phyloP scores from a whole-genome alignment of 2,113 vertebrate genomes.

The Erpornis zantholeuca region DNA sequence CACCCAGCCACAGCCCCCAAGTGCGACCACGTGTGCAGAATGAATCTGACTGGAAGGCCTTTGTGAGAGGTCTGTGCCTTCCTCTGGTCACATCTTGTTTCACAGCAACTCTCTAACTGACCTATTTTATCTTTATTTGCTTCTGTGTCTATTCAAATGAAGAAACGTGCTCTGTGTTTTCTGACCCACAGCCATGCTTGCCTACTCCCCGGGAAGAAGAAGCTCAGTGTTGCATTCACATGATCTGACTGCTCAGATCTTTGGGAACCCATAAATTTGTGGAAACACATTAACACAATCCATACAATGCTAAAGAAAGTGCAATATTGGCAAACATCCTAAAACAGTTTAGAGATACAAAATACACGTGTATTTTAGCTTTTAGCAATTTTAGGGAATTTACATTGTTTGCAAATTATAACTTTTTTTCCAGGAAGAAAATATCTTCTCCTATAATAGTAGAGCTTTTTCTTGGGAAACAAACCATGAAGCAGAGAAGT shows the following conservation, averaged over 20 bases:
- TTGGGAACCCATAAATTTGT: not conserved
- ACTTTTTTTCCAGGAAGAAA: not conserved
- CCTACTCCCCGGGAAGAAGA: not conserved
- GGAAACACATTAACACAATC: not conserved
- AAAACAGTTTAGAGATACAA: not conserved
- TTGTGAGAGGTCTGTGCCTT: not conserved
- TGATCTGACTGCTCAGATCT: not conserved
- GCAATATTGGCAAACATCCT: not conserved
- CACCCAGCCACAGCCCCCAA: not conserved
- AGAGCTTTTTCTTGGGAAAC: not conserved
- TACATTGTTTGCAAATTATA: not conserved
- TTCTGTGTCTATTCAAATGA: not conserved
- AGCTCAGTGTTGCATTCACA: not conserved
- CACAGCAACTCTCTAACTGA: not conserved
- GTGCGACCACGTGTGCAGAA: not conserved
- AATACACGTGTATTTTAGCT: not conserved
- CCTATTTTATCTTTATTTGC: not conserved
- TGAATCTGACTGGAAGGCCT: not conserved
- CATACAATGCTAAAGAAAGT: not conserved
- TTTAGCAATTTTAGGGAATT: not conserved
- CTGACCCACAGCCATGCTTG: accelerated
- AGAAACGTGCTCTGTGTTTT: not conserved
- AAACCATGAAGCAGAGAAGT: not conserved
- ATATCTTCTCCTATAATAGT: not conserved
- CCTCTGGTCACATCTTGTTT: not conserved